Evolutionary conservation across 53 echinoderm and acorn worm species (phyloP).

Genomic region (Hippasteria phrygiana): DNA sequence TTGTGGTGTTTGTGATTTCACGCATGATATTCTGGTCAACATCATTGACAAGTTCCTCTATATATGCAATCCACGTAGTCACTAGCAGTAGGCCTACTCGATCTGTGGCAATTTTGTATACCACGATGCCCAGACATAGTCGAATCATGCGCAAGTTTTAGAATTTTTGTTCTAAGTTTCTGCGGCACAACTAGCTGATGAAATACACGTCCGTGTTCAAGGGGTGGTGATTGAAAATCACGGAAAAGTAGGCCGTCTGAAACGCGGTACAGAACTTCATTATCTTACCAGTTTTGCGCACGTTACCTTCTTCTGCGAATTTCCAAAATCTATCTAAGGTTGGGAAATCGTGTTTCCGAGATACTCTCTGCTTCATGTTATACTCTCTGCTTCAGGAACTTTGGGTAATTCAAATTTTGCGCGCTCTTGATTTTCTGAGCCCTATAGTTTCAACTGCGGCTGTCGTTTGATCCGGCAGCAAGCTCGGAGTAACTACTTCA

Average conservation of each 20-base stretch:
- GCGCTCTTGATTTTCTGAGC: slow-evolving; percentile 24
- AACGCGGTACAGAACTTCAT: neutral
- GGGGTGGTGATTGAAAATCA: slow-evolving; percentile 7
- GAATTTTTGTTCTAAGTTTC: slow-evolving; percentile 26
- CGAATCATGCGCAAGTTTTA: slow-evolving; percentile 43
- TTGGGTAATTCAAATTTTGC: neutral
- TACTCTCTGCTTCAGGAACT: slow-evolving; percentile 35
- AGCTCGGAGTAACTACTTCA: too few species aligned
- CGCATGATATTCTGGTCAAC: too few species aligned
- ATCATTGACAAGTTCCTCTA: too few species aligned
- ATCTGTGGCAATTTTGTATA: slow-evolving; percentile 45
- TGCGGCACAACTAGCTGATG: slow-evolving; percentile 54
- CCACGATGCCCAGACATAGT: slow-evolving; percentile 50
- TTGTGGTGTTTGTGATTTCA: too few species aligned
- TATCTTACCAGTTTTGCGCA: neutral
- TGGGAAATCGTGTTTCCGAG: neutral
- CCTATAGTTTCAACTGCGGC: slow-evolving; percentile 29
- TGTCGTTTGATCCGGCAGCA: neutral
- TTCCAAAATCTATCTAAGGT: slow-evolving; percentile 25
- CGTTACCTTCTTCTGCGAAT: neutral
- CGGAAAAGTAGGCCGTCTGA: slow-evolving; percentile 34
- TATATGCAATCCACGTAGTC: too few species aligned
- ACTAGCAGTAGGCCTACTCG: too few species aligned
- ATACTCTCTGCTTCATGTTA: slow-evolving; percentile 6
- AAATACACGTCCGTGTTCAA: neutral